A percentile compares a stretch with the other conserved stretches of the same genome.
These are phyloP conservation scores for Chaetodon trifasciatus DNA, from an alignment of 2,797 vertebrate species.

Conservation along the genomic window DNA sequence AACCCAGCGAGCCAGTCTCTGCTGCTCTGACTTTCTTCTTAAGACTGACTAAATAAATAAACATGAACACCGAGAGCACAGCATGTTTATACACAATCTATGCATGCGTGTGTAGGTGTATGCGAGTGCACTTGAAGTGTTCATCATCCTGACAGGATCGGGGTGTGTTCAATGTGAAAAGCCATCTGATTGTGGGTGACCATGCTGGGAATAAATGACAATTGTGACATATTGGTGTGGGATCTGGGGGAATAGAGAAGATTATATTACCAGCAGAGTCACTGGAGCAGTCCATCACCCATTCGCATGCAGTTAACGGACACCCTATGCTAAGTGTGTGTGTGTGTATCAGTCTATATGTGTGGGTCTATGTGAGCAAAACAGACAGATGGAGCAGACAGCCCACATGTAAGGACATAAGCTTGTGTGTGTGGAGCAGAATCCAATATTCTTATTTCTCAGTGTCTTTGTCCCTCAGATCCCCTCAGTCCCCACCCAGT, in stretches of 20 bases:
- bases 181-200: constrained; percentile 74
- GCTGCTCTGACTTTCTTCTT: not conserved
- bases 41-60: constrained; percentile 32
- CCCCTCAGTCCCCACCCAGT: constrained; percentile 78
- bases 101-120: constrained; percentile 44
- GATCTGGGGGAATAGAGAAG: constrained; percentile 79
- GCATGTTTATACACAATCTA: constrained; percentile 39
- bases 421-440: constrained; percentile 71
- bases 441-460: constrained; percentile 84
- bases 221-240: constrained; percentile 85
- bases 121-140: constrained; percentile 58
- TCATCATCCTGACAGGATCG: constrained; percentile 72
- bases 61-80: constrained; percentile 44
- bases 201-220: constrained; percentile 83
- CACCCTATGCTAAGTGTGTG: constrained; percentile 69
- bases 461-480: constrained; percentile 76
- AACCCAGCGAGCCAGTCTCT: not conserved
- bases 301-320: constrained; percentile 71
- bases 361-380: constrained; percentile 46
- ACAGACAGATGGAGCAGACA: constrained; percentile 75
- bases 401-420: constrained; percentile 73
- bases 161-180: constrained; percentile 70
- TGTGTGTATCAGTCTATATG: not conserved
- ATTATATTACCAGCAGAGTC: constrained; percentile 82
- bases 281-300: constrained; percentile 79